These are phyloP conservation scores for Lateolabrax maculatus DNA, from an alignment of 2,797 vertebrate species.

Conservation along the genomic window DNA sequence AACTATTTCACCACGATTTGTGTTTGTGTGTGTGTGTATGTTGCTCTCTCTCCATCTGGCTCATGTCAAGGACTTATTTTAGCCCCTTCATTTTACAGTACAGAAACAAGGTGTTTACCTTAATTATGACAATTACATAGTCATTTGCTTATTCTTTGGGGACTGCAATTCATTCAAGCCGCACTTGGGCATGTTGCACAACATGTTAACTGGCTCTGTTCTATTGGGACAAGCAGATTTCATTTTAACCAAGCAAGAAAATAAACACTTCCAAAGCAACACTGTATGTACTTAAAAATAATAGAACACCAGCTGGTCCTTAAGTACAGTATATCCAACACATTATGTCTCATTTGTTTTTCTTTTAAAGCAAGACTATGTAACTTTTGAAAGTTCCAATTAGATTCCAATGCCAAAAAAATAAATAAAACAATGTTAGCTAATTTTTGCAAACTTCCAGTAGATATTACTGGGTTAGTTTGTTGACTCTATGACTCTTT, in stretches of 20 bases:
- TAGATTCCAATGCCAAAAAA: no score
- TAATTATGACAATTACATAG: constrained; percentile 46
- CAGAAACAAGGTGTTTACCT: constrained; percentile 40
- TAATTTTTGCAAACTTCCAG: no score
- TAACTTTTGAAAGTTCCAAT: background rate
- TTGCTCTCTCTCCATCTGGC: constrained; percentile 36
- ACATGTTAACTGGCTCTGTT: constrained; percentile 14
- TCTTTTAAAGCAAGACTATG: background rate
- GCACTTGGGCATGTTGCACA: background rate
- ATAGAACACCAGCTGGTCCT: constrained; percentile 23
- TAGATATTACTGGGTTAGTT: no score
- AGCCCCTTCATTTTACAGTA: constrained; percentile 26
- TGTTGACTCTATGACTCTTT: no score
- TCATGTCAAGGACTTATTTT: constrained; percentile 24
- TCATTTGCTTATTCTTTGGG: constrained; percentile 38
- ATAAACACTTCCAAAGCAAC: constrained; percentile 5
- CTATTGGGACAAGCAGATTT: constrained; percentile 7
- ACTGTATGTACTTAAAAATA: constrained; percentile 19
- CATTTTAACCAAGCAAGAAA: constrained; percentile 27
- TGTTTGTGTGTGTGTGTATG: background rate
- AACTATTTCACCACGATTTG: background rate
- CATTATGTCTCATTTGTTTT: background rate
- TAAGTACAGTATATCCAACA: background rate
- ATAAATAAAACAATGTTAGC: no score
- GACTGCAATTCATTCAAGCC: constrained; percentile 44